Evolutionary conservation across 2,888 invertebrate species (phyloP).

Genomic region (Bimastos eiseni): DNA sequence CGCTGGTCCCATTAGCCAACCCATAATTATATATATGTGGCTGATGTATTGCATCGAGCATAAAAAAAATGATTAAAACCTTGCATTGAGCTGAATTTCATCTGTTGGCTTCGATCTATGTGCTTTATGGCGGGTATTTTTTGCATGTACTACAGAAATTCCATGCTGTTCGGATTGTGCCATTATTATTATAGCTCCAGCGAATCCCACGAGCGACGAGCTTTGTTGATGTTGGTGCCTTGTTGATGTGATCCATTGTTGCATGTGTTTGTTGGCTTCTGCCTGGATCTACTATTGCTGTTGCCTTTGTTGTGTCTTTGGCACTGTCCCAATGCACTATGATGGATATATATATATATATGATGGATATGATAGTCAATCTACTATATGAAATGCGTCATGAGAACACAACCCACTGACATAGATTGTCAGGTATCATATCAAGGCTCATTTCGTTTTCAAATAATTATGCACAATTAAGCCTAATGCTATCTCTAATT

Average conservation of each 20-base stretch:
- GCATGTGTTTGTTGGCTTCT: not conserved
- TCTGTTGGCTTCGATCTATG: not conserved
- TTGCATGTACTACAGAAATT: not conserved
- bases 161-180: not conserved
- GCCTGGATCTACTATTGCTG: not conserved
- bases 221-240: too few relatives aligned
- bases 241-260: not conserved
- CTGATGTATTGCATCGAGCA: not conserved
- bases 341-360: not conserved
- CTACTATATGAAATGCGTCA: not conserved
- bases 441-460: not conserved
- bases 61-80: too few relatives aligned
- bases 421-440: not conserved
- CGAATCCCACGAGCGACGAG: slow-evolving; percentile 1
- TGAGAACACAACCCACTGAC: not conserved
- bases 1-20: not conserved
- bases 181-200: not conserved
- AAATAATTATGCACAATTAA: not conserved
- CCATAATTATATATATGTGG: too few relatives aligned
- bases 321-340: not conserved
- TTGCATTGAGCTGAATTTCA: not conserved
- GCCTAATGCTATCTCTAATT: not conserved
- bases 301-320: not conserved
- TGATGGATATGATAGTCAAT: not conserved
- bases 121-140: not conserved